Percentiles rank a stretch among this genome's conserved stretches.
Evolutionary conservation across 2,113 vertebrate genomes (phyloP).

Genomic region (Rhagologus leucostigma): DNA sequence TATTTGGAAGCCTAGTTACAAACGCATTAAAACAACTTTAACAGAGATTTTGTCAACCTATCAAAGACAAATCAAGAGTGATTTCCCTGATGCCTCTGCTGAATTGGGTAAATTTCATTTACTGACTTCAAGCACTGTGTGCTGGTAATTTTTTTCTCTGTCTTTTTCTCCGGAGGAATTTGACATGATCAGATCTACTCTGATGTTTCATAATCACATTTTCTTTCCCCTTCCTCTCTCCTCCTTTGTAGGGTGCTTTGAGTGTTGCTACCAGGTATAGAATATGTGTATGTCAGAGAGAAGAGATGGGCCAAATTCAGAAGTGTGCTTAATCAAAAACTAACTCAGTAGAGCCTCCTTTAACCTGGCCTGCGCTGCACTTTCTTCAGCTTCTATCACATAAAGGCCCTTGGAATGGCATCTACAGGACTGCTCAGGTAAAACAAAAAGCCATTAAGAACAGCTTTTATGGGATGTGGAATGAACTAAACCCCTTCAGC

Average conservation of each 20-base stretch:
- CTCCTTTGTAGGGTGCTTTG: not conserved
- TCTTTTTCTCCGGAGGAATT: slow-evolving; percentile 46
- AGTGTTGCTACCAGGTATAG: not conserved
- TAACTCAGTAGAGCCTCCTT: not conserved
- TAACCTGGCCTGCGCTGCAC: not conserved
- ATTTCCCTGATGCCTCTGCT: slow-evolving; percentile 42
- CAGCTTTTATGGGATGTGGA: not conserved
- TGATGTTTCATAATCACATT: slow-evolving; percentile 12
- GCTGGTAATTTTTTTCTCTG: slow-evolving; percentile 48
- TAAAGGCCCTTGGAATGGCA: not conserved
- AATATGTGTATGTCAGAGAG: not conserved
- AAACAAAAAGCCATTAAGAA: not conserved
- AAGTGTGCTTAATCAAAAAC: not conserved
- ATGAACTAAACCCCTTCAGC: not conserved
- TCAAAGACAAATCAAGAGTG: slow-evolving; percentile 62
- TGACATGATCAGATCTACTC: slow-evolving; percentile 47
- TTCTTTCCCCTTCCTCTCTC: not conserved
- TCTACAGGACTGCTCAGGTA: not conserved
- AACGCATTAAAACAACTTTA: slow-evolving; percentile 58
- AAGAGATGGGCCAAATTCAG: not conserved
- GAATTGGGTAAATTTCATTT: slow-evolving; percentile 62
- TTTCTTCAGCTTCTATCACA: not conserved
- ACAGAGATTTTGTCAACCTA: slow-evolving; percentile 67
- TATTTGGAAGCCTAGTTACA: slow-evolving; percentile 58
- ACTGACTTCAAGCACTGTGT: slow-evolving; percentile 49